Evolutionary conservation across 1,140 invertebrate genomes (phyloP).

Genomic region (Microplitis mediator): DNA sequence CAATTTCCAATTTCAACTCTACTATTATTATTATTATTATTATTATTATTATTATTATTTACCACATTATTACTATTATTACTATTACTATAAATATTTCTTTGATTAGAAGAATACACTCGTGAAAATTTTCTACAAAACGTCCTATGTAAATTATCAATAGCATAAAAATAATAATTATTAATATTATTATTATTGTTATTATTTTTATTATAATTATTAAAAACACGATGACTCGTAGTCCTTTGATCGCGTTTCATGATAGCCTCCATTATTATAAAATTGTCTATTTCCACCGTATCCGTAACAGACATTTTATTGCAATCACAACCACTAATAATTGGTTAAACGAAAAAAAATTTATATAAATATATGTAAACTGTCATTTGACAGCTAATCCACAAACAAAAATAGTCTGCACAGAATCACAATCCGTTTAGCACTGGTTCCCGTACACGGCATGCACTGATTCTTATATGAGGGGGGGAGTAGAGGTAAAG

Average conservation of each 20-base stretch:
- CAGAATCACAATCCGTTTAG: slow-evolving; percentile 49
- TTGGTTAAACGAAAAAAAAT: background rate
- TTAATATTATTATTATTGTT: background rate
- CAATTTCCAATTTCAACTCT: background rate
- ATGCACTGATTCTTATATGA: slow-evolving; percentile 57
- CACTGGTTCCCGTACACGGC: slow-evolving; percentile 52
- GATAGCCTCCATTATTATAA: slow-evolving; percentile 48
- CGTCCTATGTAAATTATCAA: too few relatives aligned
- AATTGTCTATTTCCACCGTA: slow-evolving; percentile 25
- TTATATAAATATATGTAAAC: background rate
- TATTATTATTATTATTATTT: background rate
- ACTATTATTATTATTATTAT: background rate
- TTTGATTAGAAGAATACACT: background rate
- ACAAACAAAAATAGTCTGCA: slow-evolving; percentile 24
- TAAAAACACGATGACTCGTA: slow-evolving; percentile 49
- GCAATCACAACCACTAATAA: background rate
- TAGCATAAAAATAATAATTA: background rate
- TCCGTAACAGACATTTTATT: slow-evolving; percentile 40
- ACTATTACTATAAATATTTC: background rate
- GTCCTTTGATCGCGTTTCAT: slow-evolving; percentile 55
- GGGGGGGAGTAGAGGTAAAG: slow-evolving; percentile 28
- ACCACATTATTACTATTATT: background rate
- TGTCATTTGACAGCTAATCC: background rate
- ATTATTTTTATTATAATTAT: too few relatives aligned
- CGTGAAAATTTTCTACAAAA: too few relatives aligned